phyloP scores from a whole-genome alignment of 2,797 vertebrate species.

The Xyrichtys novacula region DNA sequence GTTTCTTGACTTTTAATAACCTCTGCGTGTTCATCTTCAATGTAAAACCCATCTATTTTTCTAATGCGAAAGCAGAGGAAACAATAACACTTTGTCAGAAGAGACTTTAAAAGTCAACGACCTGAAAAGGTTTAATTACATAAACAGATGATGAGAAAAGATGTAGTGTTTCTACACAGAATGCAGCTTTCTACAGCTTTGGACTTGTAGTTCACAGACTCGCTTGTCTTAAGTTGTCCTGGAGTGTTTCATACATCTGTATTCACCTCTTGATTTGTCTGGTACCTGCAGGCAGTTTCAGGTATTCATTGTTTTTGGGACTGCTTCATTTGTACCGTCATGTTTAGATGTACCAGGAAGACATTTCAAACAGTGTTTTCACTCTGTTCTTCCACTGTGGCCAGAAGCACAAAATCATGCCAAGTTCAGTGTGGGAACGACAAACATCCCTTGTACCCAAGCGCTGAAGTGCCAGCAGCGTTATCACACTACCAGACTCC shows the following conservation, averaged over 20 bases:
- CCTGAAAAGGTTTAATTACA: not conserved
- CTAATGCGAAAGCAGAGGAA: constrained; percentile 8
- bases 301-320: constrained; percentile 20
- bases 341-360: constrained; percentile 50
- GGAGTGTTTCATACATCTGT: not conserved
- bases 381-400: constrained; percentile 60
- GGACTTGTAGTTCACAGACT: not conserved
- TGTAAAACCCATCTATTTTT: not conserved
- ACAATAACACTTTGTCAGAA: not conserved
- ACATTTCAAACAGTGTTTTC: constrained; percentile 65
- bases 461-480: constrained; percentile 68
- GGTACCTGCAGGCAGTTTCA: not conserved
- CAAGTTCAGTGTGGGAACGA: constrained; percentile 83
- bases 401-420: constrained; percentile 66
- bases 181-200: not conserved
- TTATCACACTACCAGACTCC: constrained; percentile 74
- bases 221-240: not conserved
- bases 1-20: not conserved
- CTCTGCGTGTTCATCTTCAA: not conserved
- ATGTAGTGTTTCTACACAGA: not conserved
- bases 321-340: constrained; percentile 33
- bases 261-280: constrained; percentile 4
- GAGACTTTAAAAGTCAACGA: not conserved
- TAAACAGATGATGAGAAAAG: not conserved
- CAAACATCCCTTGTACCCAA: constrained; percentile 82